A percentile compares a stretch with the other conserved stretches of the same genome.
Conservation (phyloP, 2,113 vertebrate species). For the Tichodroma muraria region DNA sequence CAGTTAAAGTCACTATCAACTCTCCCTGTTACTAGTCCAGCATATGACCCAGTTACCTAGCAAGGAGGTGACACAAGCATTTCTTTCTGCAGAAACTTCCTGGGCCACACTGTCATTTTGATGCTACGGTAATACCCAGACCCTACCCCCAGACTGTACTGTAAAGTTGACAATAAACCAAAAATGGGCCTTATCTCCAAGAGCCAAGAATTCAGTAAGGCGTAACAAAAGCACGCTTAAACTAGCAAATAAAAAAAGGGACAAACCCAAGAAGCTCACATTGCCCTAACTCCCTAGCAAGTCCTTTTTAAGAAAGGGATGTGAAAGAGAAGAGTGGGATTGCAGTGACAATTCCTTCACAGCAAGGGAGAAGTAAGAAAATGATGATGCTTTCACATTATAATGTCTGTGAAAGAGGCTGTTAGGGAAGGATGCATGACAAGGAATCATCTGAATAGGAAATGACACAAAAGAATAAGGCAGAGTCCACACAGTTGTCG, state of each 20-base stretch:
- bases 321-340: background rate
- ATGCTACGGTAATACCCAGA: background rate
- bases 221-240: background rate
- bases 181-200: background rate
- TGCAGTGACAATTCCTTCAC: background rate
- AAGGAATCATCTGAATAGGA: background rate
- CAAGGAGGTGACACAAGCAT: background rate
- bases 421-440: background rate
- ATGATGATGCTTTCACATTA: background rate
- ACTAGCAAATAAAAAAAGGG: background rate
- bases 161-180: background rate
- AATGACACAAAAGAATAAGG: background rate
- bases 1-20: background rate
- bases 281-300: background rate
- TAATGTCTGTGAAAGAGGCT: background rate
- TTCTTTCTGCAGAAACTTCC: background rate
- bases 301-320: background rate
- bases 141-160: too few relatives aligned
- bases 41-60: background rate
- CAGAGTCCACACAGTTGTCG: background rate
- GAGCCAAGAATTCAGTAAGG: background rate
- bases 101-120: background rate
- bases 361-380: background rate
- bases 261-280: rapidly evolving
- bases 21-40: background rate